Conservation (phyloP, 2,113 vertebrate species). For the Cyrtonyx montezumae region DNA sequence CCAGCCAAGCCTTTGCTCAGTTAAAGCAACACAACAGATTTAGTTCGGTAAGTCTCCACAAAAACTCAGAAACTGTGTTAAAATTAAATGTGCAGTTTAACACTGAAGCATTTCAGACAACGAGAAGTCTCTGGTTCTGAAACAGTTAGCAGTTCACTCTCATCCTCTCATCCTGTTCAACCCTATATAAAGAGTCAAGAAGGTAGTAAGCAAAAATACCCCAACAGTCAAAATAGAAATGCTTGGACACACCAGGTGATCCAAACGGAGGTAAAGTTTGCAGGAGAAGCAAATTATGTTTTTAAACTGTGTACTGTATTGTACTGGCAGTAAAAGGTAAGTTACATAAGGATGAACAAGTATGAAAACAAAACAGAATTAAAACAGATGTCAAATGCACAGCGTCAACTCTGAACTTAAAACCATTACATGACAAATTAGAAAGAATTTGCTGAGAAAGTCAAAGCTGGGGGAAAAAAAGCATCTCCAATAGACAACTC, state of each 20-base stretch:
- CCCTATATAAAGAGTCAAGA: neutral
- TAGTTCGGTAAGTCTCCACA: neutral
- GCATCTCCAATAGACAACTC: neutral
- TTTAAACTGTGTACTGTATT: neutral
- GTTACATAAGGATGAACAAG: neutral
- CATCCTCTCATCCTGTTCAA: neutral
- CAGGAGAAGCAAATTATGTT: neutral
- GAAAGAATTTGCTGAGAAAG: neutral
- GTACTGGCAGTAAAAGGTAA: neutral
- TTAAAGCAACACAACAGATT: neutral
- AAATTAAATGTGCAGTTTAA: neutral
- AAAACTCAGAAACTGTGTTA: conserved; percentile 3
- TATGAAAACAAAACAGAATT: neutral
- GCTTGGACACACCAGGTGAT: neutral
- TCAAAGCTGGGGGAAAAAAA: neutral
- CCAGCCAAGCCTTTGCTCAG: neutral
- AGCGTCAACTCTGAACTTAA: neutral
- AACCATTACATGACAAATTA: neutral
- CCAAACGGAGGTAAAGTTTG: neutral
- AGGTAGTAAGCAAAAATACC: neutral
- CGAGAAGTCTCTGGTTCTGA: neutral
- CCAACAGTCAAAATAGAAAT: neutral
- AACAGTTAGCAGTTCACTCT: neutral
- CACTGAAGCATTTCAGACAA: neutral
- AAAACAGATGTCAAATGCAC: neutral